phyloP scores from a whole-genome alignment of 1,140 invertebrate species.

The Galendromus occidentalis region DNA sequence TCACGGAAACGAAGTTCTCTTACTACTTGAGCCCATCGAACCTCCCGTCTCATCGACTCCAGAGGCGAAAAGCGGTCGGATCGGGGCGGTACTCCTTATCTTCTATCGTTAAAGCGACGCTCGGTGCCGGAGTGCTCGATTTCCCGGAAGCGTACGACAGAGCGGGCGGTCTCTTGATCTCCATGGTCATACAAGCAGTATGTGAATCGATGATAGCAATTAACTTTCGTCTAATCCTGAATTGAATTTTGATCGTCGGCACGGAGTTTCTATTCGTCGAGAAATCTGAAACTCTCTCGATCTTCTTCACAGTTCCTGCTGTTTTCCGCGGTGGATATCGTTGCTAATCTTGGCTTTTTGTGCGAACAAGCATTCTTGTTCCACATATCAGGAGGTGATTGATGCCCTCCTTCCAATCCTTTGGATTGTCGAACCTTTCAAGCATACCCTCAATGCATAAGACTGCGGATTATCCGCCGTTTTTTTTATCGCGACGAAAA shows the following conservation, averaged over 20 bases:
- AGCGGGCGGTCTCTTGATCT: slow-evolving; percentile 40
- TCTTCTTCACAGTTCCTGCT: slow-evolving; percentile 30
- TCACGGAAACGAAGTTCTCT: too few relatives aligned
- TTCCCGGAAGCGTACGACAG: slow-evolving; percentile 45
- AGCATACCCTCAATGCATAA: too few relatives aligned
- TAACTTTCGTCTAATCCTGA: too few relatives aligned
- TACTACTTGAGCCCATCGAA: too few relatives aligned
- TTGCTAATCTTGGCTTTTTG: slow-evolving; percentile 40
- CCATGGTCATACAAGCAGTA: slow-evolving; percentile 36
- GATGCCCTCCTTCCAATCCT: too few relatives aligned
- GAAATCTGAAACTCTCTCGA: too few relatives aligned
- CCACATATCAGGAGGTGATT: slow-evolving; percentile 28
- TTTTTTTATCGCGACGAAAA: too few relatives aligned
- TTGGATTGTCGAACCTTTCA: too few relatives aligned
- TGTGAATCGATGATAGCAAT: slow-evolving; percentile 15
- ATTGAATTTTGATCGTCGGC: too few relatives aligned
- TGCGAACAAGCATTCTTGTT: slow-evolving; percentile 28
- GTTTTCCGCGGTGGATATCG: slow-evolving; percentile 36
- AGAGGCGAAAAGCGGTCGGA: slow-evolving; percentile 21
- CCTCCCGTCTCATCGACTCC: too few relatives aligned
- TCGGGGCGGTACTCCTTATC: slow-evolving; percentile 41
- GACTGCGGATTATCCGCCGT: too few relatives aligned
- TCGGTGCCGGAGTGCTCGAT: slow-evolving; percentile 47
- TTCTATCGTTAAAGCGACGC: slow-evolving; percentile 44
- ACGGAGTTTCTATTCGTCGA: too few relatives aligned